phyloP scores from a whole-genome alignment of 2,888 invertebrate species.

The Dyspetes luteomarginatus region DNA sequence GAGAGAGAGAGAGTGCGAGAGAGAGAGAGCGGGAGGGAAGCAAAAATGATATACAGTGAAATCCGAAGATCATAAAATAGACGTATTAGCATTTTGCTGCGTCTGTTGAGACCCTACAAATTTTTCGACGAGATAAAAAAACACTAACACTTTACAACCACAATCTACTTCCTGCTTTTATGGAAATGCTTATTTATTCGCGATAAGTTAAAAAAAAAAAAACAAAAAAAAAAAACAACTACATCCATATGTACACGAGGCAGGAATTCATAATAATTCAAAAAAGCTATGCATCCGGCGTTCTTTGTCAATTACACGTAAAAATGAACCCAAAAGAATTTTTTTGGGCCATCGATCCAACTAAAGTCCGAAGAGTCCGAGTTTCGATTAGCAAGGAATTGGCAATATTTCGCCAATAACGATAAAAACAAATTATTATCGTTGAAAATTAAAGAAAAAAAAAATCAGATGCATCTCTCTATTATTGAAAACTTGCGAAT shows the following conservation, averaged over 20 bases:
- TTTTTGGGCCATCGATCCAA: not conserved
- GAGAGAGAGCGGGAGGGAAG: not conserved
- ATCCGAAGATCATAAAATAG: conserved; percentile 15
- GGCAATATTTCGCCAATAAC: not conserved
- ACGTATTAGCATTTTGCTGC: conserved; percentile 21
- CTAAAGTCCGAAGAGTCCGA: too few relatives aligned
- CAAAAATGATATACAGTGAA: not conserved
- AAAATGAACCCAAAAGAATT: not conserved
- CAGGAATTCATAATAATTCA: conserved; percentile 20
- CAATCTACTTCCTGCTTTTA: conserved; percentile 67
- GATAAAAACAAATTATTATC: conserved; percentile 27
- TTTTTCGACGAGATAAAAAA: conserved; percentile 40
- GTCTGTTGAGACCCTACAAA: conserved; percentile 18
- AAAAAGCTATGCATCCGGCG: conserved; percentile 43
- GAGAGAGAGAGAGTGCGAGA: not conserved
- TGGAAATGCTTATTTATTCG: conserved; percentile 46
- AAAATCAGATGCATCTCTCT: not conserved
- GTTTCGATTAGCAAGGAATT: not conserved
- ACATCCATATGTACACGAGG: not conserved
- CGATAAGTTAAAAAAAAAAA: conserved; percentile 35
- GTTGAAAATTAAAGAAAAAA: not conserved
- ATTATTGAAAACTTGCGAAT: too few relatives aligned
- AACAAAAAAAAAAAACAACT: conserved; percentile 11
- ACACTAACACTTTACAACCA: conserved; percentile 63
- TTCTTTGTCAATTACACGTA: conserved; percentile 60